Percentiles rank a stretch among this genome's conserved stretches.
Evolutionary conservation across 2,888 invertebrate species (phyloP).

Genomic region (Hirtodrosophila confusa): DNA sequence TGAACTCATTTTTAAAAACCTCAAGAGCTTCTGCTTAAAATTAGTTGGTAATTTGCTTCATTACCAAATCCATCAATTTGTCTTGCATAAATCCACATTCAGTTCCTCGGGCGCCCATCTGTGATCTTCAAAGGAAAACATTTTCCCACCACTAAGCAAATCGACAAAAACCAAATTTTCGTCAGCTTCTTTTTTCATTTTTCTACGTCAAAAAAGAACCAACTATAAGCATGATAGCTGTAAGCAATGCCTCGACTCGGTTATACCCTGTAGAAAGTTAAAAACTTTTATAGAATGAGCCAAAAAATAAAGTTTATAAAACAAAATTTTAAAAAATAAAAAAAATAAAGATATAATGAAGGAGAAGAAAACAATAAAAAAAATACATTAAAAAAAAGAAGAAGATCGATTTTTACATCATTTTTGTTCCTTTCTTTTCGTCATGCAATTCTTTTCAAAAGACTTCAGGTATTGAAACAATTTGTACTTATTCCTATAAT

Average conservation of each 20-base stretch:
- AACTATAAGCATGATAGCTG: constrained; percentile 16
- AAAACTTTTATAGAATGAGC: background rate
- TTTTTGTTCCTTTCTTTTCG: too few relatives aligned
- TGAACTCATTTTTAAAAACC: background rate
- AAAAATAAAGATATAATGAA: too few relatives aligned
- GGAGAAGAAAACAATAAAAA: too few relatives aligned
- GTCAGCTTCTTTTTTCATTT: constrained; percentile 27
- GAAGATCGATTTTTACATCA: too few relatives aligned
- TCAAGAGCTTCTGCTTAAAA: constrained; percentile 16
- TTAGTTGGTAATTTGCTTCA: constrained; percentile 55
- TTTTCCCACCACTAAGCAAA: constrained; percentile 64
- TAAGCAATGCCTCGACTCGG: constrained; percentile 4
- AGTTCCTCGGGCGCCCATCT: constrained; percentile 11
- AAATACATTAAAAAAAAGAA: too few relatives aligned
- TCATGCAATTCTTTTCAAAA: too few relatives aligned
- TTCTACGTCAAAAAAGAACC: constrained; percentile 18
- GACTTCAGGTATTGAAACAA: too few relatives aligned
- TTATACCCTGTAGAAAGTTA: constrained; percentile 27
- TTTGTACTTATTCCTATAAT: too few relatives aligned
- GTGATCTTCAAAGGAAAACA: constrained; percentile 58
- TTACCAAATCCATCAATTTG: constrained; percentile 55
- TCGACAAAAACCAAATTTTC: constrained; percentile 49
- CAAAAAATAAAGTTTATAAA: background rate
- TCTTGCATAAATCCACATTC: constrained; percentile 31
- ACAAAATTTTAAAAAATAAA: too few relatives aligned